phyloP scores from a whole-genome alignment of 2,113 vertebrate genomes.

The Strigops habroptila region DNA sequence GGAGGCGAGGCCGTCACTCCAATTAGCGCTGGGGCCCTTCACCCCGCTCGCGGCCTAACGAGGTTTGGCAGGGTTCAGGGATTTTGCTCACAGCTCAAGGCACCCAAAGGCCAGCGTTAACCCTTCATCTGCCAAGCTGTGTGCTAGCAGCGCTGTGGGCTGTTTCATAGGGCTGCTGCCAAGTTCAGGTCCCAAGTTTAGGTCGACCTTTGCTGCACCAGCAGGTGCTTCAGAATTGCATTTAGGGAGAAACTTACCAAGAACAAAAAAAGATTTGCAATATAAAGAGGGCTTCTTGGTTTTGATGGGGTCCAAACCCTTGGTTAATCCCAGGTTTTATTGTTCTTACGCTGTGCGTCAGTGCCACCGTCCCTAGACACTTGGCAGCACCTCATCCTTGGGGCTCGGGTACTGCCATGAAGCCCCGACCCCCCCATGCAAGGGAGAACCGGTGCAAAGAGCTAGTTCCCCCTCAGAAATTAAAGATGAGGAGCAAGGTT shows the following conservation, averaged over 20 bases:
- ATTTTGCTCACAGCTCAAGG: not conserved
- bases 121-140: not conserved
- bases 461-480: accelerated
- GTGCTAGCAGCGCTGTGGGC: not conserved
- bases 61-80: not conserved
- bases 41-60: not conserved
- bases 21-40: not conserved
- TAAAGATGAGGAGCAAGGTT: not conserved
- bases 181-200: accelerated
- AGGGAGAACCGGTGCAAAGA: not conserved
- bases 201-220: not conserved
- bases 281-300: not conserved
- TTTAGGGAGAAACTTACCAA: not conserved
- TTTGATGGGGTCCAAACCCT: accelerated
- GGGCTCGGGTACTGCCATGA: accelerated
- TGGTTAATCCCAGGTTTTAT: not conserved
- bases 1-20: not conserved
- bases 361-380: not conserved
- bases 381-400: not conserved
- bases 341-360: accelerated
- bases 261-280: not conserved
- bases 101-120: not conserved
- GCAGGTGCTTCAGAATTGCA: not conserved
- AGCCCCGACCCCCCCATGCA: accelerated
- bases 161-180: accelerated